A percentile compares a stretch with the other conserved stretches of the same genome.
Conservation (phyloP, 1,140 invertebrate species). For the Calephelis nemesis region DNA sequence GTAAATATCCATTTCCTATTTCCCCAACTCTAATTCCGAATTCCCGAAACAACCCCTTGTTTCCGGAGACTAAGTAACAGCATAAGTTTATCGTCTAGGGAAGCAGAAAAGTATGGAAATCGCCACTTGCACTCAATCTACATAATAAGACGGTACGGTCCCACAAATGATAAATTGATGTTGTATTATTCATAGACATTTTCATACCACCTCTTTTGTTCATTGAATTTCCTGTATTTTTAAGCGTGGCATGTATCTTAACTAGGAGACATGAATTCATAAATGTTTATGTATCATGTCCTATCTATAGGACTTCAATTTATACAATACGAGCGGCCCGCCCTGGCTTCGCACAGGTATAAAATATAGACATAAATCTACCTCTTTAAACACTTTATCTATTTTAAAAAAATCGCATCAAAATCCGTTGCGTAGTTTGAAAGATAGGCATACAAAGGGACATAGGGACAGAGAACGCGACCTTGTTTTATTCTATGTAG, state of each 20-base stretch:
- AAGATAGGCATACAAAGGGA: too few species aligned
- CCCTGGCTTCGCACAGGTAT: too few species aligned
- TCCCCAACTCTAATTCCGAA: constrained; percentile 9
- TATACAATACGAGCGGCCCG: too few species aligned
- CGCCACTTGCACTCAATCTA: constrained; percentile 40
- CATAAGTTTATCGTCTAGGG: constrained; percentile 35
- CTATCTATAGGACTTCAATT: too few species aligned
- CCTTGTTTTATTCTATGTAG: too few species aligned
- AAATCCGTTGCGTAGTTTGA: too few species aligned
- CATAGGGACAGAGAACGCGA: too few species aligned
- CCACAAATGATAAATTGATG: constrained; percentile 32
- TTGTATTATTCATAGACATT: constrained; percentile 35
- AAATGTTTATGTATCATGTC: too few species aligned
- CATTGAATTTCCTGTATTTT: constrained; percentile 26
- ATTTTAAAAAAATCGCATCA: too few species aligned
- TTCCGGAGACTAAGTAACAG: constrained; percentile 21
- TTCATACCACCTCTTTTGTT: constrained; percentile 28
- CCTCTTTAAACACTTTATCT: too few species aligned
- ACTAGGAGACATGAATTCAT: too few species aligned
- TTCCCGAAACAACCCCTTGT: constrained; percentile 2
- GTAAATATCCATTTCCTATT: constrained; percentile 1
- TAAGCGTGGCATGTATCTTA: not conserved
- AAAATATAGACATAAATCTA: too few species aligned
- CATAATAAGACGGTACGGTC: constrained; percentile 37
- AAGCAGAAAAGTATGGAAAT: constrained; percentile 38